These are phyloP conservation scores for Contarinia nasturtii DNA, from an alignment of 1,140 invertebrate genomes.

Conservation along the genomic window DNA sequence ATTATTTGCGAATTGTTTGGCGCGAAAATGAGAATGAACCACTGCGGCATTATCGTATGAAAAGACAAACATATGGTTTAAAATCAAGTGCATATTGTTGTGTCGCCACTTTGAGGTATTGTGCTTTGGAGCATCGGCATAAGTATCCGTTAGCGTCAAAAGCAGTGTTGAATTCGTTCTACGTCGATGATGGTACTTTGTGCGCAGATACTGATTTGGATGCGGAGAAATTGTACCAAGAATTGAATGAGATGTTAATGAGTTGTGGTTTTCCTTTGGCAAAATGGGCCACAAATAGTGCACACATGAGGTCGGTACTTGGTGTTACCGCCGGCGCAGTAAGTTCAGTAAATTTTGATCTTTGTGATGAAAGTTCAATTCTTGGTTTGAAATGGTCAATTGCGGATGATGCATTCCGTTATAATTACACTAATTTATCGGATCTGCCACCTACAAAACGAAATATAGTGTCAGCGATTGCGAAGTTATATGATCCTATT, in stretches of 20 bases:
- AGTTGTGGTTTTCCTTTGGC: not conserved
- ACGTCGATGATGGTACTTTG: constrained; percentile 26
- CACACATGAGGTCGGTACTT: not conserved
- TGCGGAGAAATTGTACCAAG: constrained; percentile 4
- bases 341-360: not conserved
- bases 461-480: constrained; percentile 7
- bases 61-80: constrained; percentile 16
- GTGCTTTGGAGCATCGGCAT: constrained; percentile 9
- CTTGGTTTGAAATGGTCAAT: not conserved
- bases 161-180: constrained; percentile 19
- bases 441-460: constrained; percentile 6
- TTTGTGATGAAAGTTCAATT: not conserved
- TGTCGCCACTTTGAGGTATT: constrained; percentile 13
- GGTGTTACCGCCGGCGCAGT: not conserved
- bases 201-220: constrained; percentile 10
- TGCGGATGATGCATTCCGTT: not conserved
- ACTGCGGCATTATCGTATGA: constrained; percentile 10
- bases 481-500: constrained; percentile 16
- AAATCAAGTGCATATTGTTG: constrained; percentile 16
- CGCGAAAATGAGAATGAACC: constrained; percentile 8
- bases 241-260: constrained; percentile 7
- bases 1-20: constrained; percentile 26
- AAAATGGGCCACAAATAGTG: not conserved
- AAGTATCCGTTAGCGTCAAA: constrained; percentile 10
- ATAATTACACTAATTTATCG: not conserved